Evolutionary conservation across 1,140 invertebrate genomes (phyloP).

Genomic region (Aethina tumida): DNA sequence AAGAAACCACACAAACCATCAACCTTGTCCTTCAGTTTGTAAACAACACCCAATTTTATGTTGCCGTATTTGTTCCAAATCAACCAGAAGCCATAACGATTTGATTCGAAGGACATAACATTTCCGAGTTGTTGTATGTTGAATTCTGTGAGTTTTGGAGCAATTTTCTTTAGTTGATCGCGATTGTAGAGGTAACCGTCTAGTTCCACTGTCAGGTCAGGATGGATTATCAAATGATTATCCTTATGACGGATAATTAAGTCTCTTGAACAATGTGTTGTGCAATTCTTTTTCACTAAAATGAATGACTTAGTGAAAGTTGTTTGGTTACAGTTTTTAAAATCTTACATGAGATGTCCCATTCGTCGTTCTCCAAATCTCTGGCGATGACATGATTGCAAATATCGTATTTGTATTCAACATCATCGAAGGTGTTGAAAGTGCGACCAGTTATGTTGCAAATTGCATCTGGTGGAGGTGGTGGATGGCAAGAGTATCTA

Average conservation of each 20-base stretch:
- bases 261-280: constrained; percentile 41
- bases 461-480: constrained; percentile 46
- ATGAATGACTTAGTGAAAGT: constrained; percentile 11
- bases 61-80: constrained; percentile 57
- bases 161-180: constrained; percentile 57
- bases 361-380: constrained; percentile 50
- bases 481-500: constrained; percentile 51
- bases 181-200: constrained; percentile 54
- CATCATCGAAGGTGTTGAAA: constrained; percentile 68
- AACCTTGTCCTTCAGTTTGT: constrained; percentile 48
- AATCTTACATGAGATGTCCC: constrained; percentile 53
- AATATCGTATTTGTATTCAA: constrained; percentile 65
- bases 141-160: constrained; percentile 51
- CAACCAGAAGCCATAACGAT: constrained; percentile 60
- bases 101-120: constrained; percentile 54
- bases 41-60: constrained; percentile 58
- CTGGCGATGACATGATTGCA: constrained; percentile 69
- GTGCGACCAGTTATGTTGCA: constrained; percentile 66
- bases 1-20: constrained; percentile 73
- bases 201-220: constrained; percentile 55
- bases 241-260: constrained; percentile 47
- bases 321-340: not conserved
- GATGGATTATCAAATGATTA: constrained; percentile 47
- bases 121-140: constrained; percentile 56
- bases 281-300: constrained; percentile 56